Evolutionary conservation across 2,797 vertebrate species (phyloP).

Genomic region (Vireo griseus): DNA sequence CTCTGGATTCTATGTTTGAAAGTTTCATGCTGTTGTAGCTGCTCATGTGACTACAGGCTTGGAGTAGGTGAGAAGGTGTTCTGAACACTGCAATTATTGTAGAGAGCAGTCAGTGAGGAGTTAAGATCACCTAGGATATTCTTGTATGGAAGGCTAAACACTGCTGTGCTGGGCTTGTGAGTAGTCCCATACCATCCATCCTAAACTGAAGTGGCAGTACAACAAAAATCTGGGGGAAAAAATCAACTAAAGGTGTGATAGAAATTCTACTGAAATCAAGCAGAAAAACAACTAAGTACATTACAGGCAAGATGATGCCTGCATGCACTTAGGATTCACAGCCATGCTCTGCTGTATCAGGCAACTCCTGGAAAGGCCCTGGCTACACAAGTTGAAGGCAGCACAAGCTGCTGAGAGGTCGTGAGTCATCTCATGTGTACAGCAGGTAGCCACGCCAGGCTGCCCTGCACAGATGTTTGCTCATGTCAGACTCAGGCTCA

Average conservation of each 20-base stretch:
- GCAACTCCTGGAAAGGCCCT: not conserved
- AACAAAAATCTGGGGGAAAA: not conserved
- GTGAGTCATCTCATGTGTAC: not conserved
- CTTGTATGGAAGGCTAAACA: not conserved
- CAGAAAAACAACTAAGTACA: not conserved
- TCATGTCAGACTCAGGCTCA: not conserved
- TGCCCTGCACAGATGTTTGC: not conserved
- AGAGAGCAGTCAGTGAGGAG: not conserved
- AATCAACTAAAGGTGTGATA: not conserved
- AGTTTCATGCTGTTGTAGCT: not conserved
- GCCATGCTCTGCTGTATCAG: accelerated
- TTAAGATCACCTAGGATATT: not conserved
- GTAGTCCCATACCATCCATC: not conserved
- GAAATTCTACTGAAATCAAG: not conserved
- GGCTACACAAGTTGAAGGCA: not conserved
- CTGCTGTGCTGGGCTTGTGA: not conserved
- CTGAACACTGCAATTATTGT: not conserved
- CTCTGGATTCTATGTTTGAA: not conserved
- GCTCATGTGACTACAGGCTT: not conserved
- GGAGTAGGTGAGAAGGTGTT: not conserved
- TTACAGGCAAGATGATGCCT: not conserved
- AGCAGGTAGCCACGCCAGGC: not conserved
- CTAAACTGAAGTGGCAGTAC: not conserved
- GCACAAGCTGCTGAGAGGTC: not conserved
- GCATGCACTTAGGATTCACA: not conserved